Percentiles rank a stretch among this genome's conserved stretches.
Evolutionary conservation across 2,113 vertebrate species (phyloP).

Genomic region (Gila orcuttii): DNA sequence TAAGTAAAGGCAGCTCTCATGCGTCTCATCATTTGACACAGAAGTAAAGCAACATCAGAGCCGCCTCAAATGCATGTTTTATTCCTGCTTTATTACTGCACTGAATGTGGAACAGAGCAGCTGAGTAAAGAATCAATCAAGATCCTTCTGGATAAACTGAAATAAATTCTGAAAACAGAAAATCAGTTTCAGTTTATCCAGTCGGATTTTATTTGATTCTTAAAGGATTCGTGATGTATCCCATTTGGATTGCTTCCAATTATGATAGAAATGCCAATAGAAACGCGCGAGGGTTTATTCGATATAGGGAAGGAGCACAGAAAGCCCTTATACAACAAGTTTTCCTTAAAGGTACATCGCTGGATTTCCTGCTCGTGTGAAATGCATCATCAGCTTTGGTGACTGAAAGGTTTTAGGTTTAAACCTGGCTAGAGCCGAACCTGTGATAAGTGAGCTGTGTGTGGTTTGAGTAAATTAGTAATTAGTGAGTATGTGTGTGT

Average conservation of each 20-base stretch:
- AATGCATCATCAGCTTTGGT: neutral
- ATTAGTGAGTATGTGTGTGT: conserved; percentile 6
- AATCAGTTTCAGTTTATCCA: neutral
- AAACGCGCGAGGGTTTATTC: neutral
- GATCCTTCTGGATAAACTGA: neutral
- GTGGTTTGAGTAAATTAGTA: conserved; percentile 26
- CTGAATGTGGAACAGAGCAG: neutral
- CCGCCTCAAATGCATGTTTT: neutral
- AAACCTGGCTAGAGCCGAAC: neutral
- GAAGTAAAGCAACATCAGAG: neutral
- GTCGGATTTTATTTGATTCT: neutral
- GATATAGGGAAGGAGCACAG: neutral
- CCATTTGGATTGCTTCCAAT: neutral
- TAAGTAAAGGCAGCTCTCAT: no score
- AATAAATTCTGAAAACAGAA: neutral
- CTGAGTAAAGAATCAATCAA: neutral
- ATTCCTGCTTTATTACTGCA: neutral
- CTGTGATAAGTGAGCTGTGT: neutral
- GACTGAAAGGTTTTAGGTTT: neutral
- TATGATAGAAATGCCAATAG: neutral
- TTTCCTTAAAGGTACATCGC: conserved; percentile 5
- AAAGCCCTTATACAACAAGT: conserved; percentile 26
- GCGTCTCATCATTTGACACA: neutral
- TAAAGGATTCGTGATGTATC: neutral
- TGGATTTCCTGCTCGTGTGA: neutral